Base-by-base conservation (phyloP, 2,888 invertebrate genomes). In the Hartigia nigra region DNA sequence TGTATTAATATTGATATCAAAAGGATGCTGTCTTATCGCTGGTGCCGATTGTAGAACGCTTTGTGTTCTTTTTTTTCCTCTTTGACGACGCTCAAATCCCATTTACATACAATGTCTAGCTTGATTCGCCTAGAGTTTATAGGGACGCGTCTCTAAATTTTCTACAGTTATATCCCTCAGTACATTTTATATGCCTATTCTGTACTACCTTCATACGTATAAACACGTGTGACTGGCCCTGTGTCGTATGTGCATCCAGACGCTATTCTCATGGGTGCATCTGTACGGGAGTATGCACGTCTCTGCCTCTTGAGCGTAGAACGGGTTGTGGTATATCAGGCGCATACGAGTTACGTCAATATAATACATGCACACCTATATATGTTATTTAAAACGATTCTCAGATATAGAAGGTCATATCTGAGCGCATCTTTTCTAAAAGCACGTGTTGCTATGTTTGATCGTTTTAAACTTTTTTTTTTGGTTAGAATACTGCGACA, bases 1-100 rank as follows among this genome's bases (percentile, higher is more conserved):
- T 78, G 77, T 82, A 82, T 83, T 82, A 84, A 85, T 86, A 86
- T 85, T 82, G 83, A 84, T 85, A 87, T 86, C 85, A 86, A 84
- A 55, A 83, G 83, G 85, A 85, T 85, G 84, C 81, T 82, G 81
- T 79, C 79, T 85, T 87, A 87, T 86, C 84, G 83, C 79, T 55
- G 23, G 55, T 23, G 55, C 55, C 55, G 55, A 55, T 55, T 55
- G 23, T 55, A 23, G 39, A 14, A 23, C 14, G 39, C 14, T 14
- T 39, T 23, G 55, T 23, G 55, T 55, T 55, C 39, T 14, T 55
- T 55, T 23, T 55, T 23, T 23, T 23, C 9, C 55, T 55, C 55
- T 23, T 55, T 55, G 55, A 9, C 55, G 55, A 55, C 23, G 55
- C 55, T 55, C 9, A 55, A 23, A 55, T 9, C 9, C 55, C 23